Percentiles rank a stretch among this genome's conserved stretches.
phyloP scores from a whole-genome alignment of 2,888 invertebrate genomes.

The Norana najaformis region DNA sequence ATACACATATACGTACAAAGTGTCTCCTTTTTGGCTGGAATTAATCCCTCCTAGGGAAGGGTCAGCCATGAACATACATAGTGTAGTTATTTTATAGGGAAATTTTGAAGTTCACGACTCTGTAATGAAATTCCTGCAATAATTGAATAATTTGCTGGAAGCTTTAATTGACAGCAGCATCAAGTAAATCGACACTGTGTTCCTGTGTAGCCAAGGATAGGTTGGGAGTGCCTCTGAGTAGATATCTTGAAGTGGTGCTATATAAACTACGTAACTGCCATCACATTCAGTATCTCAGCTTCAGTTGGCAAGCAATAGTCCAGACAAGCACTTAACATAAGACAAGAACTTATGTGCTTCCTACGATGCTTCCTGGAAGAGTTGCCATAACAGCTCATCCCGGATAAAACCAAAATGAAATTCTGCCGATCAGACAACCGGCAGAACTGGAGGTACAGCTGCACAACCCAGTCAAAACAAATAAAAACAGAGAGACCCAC shows the following conservation, averaged over 20 bases:
- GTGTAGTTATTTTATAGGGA: too few species aligned
- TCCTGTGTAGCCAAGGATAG: background rate
- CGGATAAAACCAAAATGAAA: background rate
- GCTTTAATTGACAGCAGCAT: too few species aligned
- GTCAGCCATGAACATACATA: too few species aligned
- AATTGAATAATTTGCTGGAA: too few species aligned
- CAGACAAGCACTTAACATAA: background rate
- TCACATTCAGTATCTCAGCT: background rate
- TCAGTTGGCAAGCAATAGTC: background rate
- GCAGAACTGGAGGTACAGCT: background rate
- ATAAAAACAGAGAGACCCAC: background rate
- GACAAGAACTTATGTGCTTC: background rate
- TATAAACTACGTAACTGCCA: background rate
- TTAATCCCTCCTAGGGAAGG: too few species aligned
- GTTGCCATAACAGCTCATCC: too few species aligned
- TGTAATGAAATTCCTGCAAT: too few species aligned
- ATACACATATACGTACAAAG: too few species aligned
- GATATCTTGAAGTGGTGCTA: background rate
- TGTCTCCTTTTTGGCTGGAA: too few species aligned
- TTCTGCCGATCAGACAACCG: background rate
- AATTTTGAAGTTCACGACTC: too few species aligned
- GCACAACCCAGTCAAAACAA: background rate
- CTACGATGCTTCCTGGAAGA: background rate
- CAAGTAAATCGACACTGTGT: too few species aligned
- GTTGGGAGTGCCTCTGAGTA: background rate